phyloP scores from a whole-genome alignment of 2,113 vertebrate species.

The Trachemys scripta region DNA sequence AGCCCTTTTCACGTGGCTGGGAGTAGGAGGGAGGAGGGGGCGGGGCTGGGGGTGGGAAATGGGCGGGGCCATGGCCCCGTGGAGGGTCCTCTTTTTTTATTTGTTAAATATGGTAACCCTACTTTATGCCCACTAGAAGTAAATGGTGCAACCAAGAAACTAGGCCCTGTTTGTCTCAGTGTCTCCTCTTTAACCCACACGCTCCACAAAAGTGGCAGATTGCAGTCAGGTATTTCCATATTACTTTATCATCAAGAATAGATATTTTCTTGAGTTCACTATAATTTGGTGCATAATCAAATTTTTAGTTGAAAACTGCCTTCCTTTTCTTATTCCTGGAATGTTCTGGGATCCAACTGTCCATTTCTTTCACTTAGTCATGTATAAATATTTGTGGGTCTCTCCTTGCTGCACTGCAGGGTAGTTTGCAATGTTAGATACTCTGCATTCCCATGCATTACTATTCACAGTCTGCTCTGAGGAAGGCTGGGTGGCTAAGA shows the following conservation, averaged over 20 bases:
- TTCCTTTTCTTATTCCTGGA: neutral
- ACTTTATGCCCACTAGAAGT: neutral
- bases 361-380: neutral
- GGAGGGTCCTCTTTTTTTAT: too few relatives aligned
- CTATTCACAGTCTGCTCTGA: neutral
- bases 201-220: neutral
- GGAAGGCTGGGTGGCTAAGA: neutral
- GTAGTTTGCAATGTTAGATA: neutral
- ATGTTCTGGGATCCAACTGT: neutral
- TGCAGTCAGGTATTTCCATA: accelerated
- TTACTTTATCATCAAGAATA: neutral
- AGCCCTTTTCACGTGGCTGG: too few relatives aligned
- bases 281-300: neutral
- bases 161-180: neutral
- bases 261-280: neutral
- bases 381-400: neutral
- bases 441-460: too few relatives aligned
- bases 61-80: too few relatives aligned
- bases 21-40: too few relatives aligned
- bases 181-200: accelerated
- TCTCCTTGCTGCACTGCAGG: neutral
- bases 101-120: too few relatives aligned
- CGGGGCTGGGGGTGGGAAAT: too few relatives aligned
- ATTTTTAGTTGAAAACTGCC: neutral
- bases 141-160: neutral